Percentiles rank a stretch among this genome's conserved stretches.
phyloP scores from a whole-genome alignment of 2,888 invertebrate genomes.

The Entomobrya multifasciata region DNA sequence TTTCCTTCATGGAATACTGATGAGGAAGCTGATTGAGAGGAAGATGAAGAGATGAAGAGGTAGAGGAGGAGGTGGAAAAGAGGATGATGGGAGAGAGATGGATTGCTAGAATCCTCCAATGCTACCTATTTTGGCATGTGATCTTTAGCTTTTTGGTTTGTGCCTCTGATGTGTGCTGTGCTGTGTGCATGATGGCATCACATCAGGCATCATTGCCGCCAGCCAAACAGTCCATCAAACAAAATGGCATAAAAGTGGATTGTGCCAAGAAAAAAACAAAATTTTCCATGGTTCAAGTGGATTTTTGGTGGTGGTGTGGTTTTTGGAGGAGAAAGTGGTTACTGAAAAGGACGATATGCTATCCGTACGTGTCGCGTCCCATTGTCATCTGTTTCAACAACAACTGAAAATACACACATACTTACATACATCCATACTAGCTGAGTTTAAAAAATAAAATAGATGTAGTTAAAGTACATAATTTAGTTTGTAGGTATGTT shows the following conservation, averaged over 20 bases:
- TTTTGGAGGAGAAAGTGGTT: slow-evolving; percentile 22
- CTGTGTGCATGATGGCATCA: slow-evolving; percentile 7
- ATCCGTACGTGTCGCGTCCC: slow-evolving; percentile 8
- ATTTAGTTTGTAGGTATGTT: too few species aligned
- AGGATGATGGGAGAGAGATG: slow-evolving; percentile 35
- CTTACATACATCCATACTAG: slow-evolving; percentile 1
- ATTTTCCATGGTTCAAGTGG: slow-evolving; percentile 1
- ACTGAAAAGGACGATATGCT: neutral
- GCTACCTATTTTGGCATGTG: slow-evolving; percentile 27
- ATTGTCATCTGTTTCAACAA: neutral
- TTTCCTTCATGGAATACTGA: slow-evolving; percentile 41
- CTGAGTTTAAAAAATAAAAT: neutral
- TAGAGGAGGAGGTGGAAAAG: neutral
- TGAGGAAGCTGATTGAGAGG: slow-evolving; percentile 18
- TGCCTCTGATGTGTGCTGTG: neutral
- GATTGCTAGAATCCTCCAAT: neutral
- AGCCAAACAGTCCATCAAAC: slow-evolving; percentile 55
- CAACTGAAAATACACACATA: too few species aligned
- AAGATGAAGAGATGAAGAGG: neutral
- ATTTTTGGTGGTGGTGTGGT: slow-evolving; percentile 17
- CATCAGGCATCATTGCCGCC: slow-evolving; percentile 15
- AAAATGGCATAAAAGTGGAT: slow-evolving; percentile 46
- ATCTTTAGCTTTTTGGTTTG: slow-evolving; percentile 4
- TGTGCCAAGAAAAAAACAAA: slow-evolving; percentile 38
- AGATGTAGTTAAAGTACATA: neutral